Base-by-base conservation (phyloP, 2,113 vertebrate genomes). In the Sitta europaea region DNA sequence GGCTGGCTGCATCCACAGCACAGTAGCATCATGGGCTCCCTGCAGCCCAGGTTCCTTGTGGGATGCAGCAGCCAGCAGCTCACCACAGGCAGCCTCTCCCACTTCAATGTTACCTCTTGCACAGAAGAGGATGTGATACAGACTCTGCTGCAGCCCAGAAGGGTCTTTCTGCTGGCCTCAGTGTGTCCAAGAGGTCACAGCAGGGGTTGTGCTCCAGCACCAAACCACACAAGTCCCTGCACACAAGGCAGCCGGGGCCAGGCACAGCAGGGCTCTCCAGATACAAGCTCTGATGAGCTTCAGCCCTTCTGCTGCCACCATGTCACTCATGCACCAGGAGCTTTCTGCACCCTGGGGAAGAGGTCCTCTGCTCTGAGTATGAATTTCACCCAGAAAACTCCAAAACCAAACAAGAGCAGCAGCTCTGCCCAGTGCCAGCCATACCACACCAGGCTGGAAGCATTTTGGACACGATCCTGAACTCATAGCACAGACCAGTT, bases 181-280 rank as follows among this genome's bases (percentile, higher is more conserved):
- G 5, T 10, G 29, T 3, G 7, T 61, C 59, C 62, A 59, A 20
- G 20, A 51, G 42, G 53, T 57, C 84, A 40, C 78, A 83, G 55
- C 72, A 12, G 0, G 1, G 33, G 35, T 11, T 79, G 40, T 23
- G 28, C 38, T 81, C 43, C 54, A 61, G 54, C 71, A 88, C 20
- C 16, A 47, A 66, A 14, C 38, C 58, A 76, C 48, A 63, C 0
- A 0, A n/a, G 21, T 35, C 24, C 42, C 35, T 47, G 43, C n/a
- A 38, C 17, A 35, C 36, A 62, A 19, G 9, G 29, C 25, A 79
- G 35, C 22, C 1, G 0, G 21, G 40, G 53, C 57, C 57, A 51
- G 47, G 47, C 35, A 66, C 42, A 3, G 1, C 31, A n/a, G 65
- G 29, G 57, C 14, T 35, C 73, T 68, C 65, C 42, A 79, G 54